phyloP scores from a whole-genome alignment of 2,797 vertebrate genomes.

The Hemibagrus guttatus region DNA sequence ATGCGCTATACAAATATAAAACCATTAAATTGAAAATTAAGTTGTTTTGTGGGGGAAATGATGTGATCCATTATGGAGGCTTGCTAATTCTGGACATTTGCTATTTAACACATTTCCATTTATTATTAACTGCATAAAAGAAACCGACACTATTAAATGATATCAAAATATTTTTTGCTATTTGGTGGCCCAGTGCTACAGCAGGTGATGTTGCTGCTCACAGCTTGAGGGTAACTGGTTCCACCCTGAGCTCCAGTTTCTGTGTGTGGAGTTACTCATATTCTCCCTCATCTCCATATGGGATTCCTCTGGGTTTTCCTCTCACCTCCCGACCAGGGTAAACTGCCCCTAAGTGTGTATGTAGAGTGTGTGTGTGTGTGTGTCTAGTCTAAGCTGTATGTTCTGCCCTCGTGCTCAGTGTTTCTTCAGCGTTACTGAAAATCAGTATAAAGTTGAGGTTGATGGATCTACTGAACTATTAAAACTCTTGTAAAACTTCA shows the following conservation, averaged over 20 bases:
- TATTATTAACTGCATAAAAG: background rate
- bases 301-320: background rate
- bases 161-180: too few species aligned
- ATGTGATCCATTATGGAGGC: background rate
- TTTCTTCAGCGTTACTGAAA: background rate
- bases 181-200: background rate
- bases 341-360: background rate
- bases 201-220: background rate
- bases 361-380: background rate
- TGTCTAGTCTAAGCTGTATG: background rate
- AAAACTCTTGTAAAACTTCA: slow-evolving; percentile 18
- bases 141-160: background rate
- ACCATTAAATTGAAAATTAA: too few species aligned
- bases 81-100: background rate
- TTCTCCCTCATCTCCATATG: background rate
- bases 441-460: too few species aligned
- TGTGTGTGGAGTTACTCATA: background rate
- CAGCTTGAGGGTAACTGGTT: background rate
- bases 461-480: background rate
- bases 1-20: too few species aligned
- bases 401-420: background rate
- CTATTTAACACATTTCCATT: background rate
- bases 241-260: background rate
- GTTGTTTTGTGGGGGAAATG: background rate
- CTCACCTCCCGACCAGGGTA: background rate